Percentiles rank a stretch among this genome's conserved stretches.
Conservation (phyloP, 2,797 vertebrate species). For the Myotis daubentonii region DNA sequence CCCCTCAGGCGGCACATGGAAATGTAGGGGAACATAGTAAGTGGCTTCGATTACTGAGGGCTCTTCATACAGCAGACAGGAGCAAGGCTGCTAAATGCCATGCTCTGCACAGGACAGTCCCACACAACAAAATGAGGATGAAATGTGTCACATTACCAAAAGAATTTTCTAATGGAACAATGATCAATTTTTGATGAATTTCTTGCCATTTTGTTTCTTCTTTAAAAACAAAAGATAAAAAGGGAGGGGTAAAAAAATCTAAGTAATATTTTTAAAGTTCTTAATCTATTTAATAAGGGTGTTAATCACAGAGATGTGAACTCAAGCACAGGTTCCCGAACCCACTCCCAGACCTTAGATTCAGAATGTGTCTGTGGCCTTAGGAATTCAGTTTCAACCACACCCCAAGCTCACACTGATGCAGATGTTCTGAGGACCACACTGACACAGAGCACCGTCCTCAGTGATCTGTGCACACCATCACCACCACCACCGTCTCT, state of each 20-base stretch:
- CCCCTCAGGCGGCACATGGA: not conserved
- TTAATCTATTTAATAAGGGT: too few species aligned
- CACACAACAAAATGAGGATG: not conserved
- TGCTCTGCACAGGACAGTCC: not conserved
- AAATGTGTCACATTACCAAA: not conserved
- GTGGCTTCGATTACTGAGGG: not conserved
- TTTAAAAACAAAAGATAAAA: conserved; percentile 5
- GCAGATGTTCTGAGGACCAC: not conserved
- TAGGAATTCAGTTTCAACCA: not conserved
- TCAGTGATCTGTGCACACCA: not conserved
- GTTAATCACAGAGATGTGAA: too few species aligned
- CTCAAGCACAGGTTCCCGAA: not conserved
- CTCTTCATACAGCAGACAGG: not conserved
- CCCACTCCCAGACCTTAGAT: not conserved
- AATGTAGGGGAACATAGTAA: not conserved
- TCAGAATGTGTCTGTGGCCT: not conserved
- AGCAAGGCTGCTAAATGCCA: not conserved
- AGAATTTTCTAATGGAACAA: not conserved
- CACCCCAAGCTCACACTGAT: not conserved
- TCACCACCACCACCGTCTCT: too few species aligned
- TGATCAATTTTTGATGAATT: not conserved
- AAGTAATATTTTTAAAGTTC: too few species aligned
- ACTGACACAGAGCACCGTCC: not conserved
- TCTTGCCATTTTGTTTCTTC: conserved; percentile 32
- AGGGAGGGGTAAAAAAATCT: not conserved